Evolutionary conservation across 1,140 invertebrate genomes (phyloP), one percentile per base, ranked within the genome.

Genomic region (Andrena cerasifolii): DNA sequence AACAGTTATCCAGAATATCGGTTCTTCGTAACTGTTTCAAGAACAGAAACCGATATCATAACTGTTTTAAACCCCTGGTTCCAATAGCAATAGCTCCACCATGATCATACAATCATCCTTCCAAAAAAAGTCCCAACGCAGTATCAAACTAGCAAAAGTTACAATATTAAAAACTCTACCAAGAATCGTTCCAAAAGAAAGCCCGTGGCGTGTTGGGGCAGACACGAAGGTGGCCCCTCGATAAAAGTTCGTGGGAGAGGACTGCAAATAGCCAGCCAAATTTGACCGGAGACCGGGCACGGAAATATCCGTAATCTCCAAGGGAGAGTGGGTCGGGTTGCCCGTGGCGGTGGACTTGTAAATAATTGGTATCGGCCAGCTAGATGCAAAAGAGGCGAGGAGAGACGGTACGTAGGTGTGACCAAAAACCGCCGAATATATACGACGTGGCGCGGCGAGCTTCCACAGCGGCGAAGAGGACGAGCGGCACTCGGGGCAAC

Each of bases 351-450:
- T 16, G n/a, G 72, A 26, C 16, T 33, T 51, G 40, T 58, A 49
- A 76, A 76, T 76, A 76, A 76, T 76, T 76, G 59, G 3, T 58
- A 75, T 21, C 36, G 49, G 26, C 14, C 26, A 18, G 43, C 1
- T 40, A 24, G 28, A 28, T 33, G 26, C 18, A 18, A 24, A 3
- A 26, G 45, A 28, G 12, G 18, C 28, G 21, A 16, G 36, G 4
- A 58, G 26, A 14, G 26, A 67, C 33, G 63, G 28, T 26, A 45
- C n/a, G 72, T 67, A 40, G 51, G 40, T 40, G 40, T 28, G 63
- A 53, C 33, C 63, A 53, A 18, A 40, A 33, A 59, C 56, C 66
- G 26, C 51, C 63, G 63, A 76, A 76, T 76, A 74, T 66, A 54
- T 49, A 8, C 4, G 21, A 7, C 28, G 10, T 33, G 36, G 47